Conservation (phyloP, 2,113 vertebrate genomes). For the Albula glossodonta region DNA sequence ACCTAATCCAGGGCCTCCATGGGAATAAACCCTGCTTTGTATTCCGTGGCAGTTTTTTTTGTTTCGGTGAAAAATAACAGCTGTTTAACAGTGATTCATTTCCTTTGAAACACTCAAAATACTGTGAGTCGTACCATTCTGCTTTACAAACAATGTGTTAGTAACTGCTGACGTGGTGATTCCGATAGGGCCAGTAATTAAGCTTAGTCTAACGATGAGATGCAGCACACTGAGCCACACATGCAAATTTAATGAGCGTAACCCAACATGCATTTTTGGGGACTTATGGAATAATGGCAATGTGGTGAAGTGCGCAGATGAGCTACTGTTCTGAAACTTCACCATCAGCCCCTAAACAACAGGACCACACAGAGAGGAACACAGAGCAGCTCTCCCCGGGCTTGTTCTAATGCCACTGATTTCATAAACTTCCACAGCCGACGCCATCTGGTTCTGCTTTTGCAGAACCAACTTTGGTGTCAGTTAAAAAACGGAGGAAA, state of each 20-base stretch:
- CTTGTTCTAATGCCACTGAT: constrained; percentile 44
- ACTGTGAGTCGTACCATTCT: not conserved
- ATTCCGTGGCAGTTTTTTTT: not conserved
- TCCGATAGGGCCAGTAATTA: constrained; percentile 9
- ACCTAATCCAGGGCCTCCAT: too few species aligned
- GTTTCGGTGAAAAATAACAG: not conserved
- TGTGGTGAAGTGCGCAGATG: constrained; percentile 50
- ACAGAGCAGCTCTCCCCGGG: constrained; percentile 45
- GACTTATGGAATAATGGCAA: constrained; percentile 8
- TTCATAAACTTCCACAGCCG: constrained; percentile 13
- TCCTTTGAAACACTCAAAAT: not conserved
- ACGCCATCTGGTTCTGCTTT: constrained; percentile 28
- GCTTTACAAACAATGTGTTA: not conserved
- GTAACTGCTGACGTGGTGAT: not conserved
- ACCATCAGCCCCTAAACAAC: constrained; percentile 23
- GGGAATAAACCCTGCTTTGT: not conserved
- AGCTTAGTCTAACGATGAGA: constrained; percentile 19
- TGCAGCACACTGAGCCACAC: not conserved
- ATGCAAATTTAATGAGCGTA: not conserved
- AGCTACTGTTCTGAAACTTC: constrained; percentile 33
- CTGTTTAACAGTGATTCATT: not conserved
- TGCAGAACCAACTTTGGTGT: constrained; percentile 4
- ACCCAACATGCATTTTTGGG: not conserved
- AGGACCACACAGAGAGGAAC: constrained; percentile 45
- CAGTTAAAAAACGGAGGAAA: not conserved